Conservation (phyloP, 2,888 invertebrate genomes). For the Helleia helle region DNA sequence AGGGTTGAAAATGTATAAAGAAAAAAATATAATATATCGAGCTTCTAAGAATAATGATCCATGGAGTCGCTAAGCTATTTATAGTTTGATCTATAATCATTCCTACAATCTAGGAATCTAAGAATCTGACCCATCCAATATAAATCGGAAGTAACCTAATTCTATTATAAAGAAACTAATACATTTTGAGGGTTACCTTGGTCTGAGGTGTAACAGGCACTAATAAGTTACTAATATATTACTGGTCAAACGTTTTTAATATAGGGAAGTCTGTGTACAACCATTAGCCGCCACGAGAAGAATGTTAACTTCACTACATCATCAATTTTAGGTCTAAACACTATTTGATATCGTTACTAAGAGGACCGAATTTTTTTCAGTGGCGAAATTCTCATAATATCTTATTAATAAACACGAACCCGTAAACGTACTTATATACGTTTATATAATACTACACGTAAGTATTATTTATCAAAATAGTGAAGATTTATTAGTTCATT, state of each 20-base stretch:
- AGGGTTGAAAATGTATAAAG: neutral
- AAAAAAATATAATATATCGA: neutral
- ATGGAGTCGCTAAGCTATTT: slow-evolving; percentile 62
- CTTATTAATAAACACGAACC: too few relatives aligned
- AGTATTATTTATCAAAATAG: too few relatives aligned
- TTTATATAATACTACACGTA: too few relatives aligned
- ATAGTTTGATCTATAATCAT: slow-evolving; percentile 53
- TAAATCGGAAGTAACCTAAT: neutral
- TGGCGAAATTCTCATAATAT: too few relatives aligned
- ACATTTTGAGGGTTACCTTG: too few relatives aligned
- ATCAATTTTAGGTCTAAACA: too few relatives aligned
- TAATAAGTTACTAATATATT: slow-evolving; percentile 63
- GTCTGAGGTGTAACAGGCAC: too few relatives aligned
- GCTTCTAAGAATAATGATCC: slow-evolving; percentile 43
- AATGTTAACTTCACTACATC: too few relatives aligned
- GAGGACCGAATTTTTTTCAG: too few relatives aligned
- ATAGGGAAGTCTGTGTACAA: slow-evolving; percentile 32
- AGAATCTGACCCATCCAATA: slow-evolving; percentile 69
- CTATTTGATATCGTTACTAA: too few relatives aligned
- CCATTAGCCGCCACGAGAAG: slow-evolving; percentile 34
- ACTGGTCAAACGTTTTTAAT: slow-evolving; percentile 62
- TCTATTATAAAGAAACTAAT: neutral
- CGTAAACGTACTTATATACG: too few relatives aligned
- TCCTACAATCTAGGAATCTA: slow-evolving; percentile 49
- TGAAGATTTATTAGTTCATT: too few relatives aligned